Percentiles rank a stretch among this genome's conserved stretches.
These are phyloP conservation scores for Nephrotoma appendiculata DNA, from an alignment of 2,888 invertebrate genomes.

Conservation along the genomic window DNA sequence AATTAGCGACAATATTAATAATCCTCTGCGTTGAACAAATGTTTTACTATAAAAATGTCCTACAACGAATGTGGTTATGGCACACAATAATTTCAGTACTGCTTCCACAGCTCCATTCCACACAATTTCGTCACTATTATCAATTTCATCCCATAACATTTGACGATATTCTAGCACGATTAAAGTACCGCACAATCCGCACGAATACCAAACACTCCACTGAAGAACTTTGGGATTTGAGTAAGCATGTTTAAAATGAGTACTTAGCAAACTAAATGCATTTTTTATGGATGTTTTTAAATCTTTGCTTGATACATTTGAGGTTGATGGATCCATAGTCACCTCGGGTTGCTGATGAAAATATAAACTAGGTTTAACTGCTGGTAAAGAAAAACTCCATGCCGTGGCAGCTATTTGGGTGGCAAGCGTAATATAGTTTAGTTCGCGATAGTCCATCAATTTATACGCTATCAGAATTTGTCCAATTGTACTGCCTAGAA, in stretches of 20 bases:
- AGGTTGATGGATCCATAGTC: background rate
- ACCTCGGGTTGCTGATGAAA: conserved; percentile 35
- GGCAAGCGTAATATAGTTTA: conserved; percentile 54
- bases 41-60: conserved; percentile 29
- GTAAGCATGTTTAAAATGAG: conserved; percentile 44
- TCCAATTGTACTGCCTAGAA: conserved; percentile 45
- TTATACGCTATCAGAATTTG: conserved; percentile 47
- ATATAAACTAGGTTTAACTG: conserved; percentile 46
- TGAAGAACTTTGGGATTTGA: conserved; percentile 44
- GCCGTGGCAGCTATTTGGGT: conserved; percentile 40
- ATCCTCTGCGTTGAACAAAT: conserved; percentile 28
- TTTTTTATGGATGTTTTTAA: conserved; percentile 5
- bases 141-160: conserved; percentile 48
- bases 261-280: conserved; percentile 35
- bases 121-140: conserved; percentile 18
- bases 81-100: conserved; percentile 50
- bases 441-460: conserved; percentile 43
- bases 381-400: conserved; percentile 47
- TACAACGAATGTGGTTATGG: conserved; percentile 41
- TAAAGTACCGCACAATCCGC: conserved; percentile 54
- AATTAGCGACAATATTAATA: conserved; percentile 33
- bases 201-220: conserved; percentile 68
- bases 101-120: conserved; percentile 76
- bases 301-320: background rate
- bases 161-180: conserved; percentile 60